Base-by-base conservation (phyloP, 2,113 vertebrate species). In the Actinemys pallida region DNA sequence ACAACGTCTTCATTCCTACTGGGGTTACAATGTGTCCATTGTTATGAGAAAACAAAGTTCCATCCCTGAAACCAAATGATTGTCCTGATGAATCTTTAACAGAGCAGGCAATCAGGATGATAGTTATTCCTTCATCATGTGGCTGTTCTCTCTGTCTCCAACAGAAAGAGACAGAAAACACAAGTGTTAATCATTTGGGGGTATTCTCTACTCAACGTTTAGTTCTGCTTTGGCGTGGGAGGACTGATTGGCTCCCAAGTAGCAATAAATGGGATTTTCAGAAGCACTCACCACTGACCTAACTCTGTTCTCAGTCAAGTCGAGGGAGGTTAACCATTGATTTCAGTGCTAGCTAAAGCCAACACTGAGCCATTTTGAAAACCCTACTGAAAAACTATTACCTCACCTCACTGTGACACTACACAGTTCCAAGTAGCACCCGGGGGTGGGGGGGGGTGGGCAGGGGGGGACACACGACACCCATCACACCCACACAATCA, bases 1-100 rank as follows among this genome's bases (percentile, higher is more conserved):
- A 20, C 1, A 2, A 1, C 4, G 13, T 56, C 69, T 88, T 35
- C 39, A 12, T 56, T 91, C 75, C n/a, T 16, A 13, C 4, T 39
- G 24, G 27, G 27, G 56, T 88, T 86, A 79, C 3, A 4, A 35
- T 6, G 27, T 50, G 8, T 22, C 53, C 1, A 50, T 65, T 45
- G 62, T 45, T 53, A 52, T 49, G 52, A 52, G 10, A 52, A 54
- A 92, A 93, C 49, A 10, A 57, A 87, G n/a, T 49, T 12, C 14
- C 27, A 57, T 49, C 8, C 17, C 75, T 45, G 35, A 84, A 56
- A 81, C 0, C 0, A 52, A 84, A 86, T 35, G 4, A 10, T 35
- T 90, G n/a, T 45, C 72, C 65, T 0, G 1, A 86, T 29, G 2
- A 87, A 31, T 49, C 25, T 90, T 93, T 10, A 7, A 39, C 20